Percentiles rank a stretch among this genome's conserved stretches.
Conservation (phyloP, 2,797 vertebrate genomes). For the Octomys mimax region DNA sequence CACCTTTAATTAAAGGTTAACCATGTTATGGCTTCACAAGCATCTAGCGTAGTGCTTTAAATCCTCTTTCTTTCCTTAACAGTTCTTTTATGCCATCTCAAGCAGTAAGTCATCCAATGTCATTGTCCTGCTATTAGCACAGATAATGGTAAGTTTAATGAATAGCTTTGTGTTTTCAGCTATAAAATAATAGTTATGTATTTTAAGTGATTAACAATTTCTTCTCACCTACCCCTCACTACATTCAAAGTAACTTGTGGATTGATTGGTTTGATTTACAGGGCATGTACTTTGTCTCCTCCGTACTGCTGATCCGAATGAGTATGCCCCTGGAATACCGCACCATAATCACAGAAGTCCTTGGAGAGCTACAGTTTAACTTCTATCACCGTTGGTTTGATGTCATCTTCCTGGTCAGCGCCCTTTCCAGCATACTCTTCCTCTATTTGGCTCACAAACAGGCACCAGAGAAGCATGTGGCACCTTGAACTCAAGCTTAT, state of each 20-base stretch:
- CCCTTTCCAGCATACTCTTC: slow-evolving; percentile 98
- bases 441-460: slow-evolving; percentile 99
- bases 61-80: slow-evolving; percentile 40
- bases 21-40: neutral
- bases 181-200: neutral
- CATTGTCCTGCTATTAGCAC: slow-evolving; percentile 98
- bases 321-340: slow-evolving; percentile 99
- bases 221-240: neutral
- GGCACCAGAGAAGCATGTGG: slow-evolving; percentile 98
- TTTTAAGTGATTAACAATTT: neutral
- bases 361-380: slow-evolving; percentile 99
- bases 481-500: slow-evolving; percentile 78
- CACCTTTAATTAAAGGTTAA: neutral
- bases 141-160: slow-evolving; percentile 97
- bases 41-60: neutral
- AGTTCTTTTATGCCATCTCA: slow-evolving; percentile 99
- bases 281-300: slow-evolving; percentile 99
- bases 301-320: slow-evolving; percentile 98
- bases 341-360: slow-evolving; percentile 96
- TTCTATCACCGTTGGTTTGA: slow-evolving; percentile 99
- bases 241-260: neutral
- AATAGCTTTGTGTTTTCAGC: neutral
- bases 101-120: slow-evolving; percentile 99
- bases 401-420: slow-evolving; percentile 99
- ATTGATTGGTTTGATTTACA: slow-evolving; percentile 68